Conservation (phyloP, 2,797 vertebrate genomes). For the Hyperoplus immaculatus region DNA sequence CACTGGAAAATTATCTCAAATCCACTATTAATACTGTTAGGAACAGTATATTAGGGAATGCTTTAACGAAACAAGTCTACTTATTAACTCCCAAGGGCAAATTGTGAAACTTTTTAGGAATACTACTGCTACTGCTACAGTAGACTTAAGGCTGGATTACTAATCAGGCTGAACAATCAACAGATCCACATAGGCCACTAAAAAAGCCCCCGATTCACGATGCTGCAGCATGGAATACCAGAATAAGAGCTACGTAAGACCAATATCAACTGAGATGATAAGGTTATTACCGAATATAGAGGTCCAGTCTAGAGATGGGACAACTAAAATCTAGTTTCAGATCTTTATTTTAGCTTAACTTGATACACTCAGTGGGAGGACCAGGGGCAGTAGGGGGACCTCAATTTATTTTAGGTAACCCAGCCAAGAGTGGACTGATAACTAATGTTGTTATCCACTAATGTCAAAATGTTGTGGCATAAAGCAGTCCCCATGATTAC, state of each 20-base stretch:
- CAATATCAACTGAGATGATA: neutral
- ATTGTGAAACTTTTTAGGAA: neutral
- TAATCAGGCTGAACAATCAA: neutral
- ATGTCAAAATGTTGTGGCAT: too few species aligned
- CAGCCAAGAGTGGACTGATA: too few species aligned
- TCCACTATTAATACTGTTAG: neutral
- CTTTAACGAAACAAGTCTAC: neutral
- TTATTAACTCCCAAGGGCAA: neutral
- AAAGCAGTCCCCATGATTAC: too few species aligned
- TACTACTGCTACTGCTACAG: too few species aligned
- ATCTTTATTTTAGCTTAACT: too few species aligned
- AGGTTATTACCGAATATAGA: too few species aligned
- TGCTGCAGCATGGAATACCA: neutral
- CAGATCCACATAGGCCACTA: neutral
- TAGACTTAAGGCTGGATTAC: neutral
- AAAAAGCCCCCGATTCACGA: neutral
- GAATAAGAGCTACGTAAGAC: neutral
- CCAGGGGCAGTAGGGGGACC: too few species aligned
- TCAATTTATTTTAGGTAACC: too few species aligned
- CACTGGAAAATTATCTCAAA: conserved; percentile 6
- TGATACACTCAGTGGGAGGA: too few species aligned
- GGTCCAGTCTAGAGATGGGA: too few species aligned
- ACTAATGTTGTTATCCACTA: too few species aligned
- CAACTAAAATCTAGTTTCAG: too few species aligned
- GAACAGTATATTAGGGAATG: neutral